Evolutionary conservation across 2,113 vertebrate species (phyloP).

Genomic region (Notiomystis cincta): DNA sequence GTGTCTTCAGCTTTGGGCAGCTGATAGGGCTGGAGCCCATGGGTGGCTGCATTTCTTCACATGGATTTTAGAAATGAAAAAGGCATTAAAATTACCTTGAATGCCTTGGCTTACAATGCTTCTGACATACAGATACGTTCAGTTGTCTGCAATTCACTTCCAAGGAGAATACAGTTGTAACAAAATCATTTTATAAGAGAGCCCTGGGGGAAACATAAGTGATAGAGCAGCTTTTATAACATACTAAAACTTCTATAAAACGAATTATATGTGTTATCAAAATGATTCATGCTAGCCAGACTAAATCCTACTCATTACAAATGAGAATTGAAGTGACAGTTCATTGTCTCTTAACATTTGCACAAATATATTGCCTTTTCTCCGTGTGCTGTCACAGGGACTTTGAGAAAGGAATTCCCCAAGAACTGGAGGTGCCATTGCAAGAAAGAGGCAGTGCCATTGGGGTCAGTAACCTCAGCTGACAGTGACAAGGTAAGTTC

Average conservation of each 20-base stretch:
- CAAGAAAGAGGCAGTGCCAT: background rate
- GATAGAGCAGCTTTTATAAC: constrained; percentile 5
- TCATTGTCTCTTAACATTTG: background rate
- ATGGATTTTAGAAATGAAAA: background rate
- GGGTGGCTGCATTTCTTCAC: background rate
- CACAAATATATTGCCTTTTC: background rate
- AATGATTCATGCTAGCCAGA: constrained; percentile 23
- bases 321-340: background rate
- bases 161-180: background rate
- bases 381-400: accelerated
- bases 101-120: background rate
- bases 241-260: constrained; percentile 30
- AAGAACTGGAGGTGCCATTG: background rate
- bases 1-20: background rate
- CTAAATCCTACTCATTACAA: background rate
- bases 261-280: constrained; percentile 34
- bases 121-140: background rate
- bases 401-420: background rate
- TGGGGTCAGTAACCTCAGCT: background rate
- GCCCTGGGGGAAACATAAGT: background rate
- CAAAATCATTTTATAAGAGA: background rate
- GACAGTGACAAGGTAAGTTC: background rate
- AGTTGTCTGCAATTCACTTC: background rate
- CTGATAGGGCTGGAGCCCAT: background rate
- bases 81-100: background rate